Percentiles rank a stretch among this genome's conserved stretches.
Conservation (phyloP, 92 coral and sea anemone species). For the Umimayanthus chanpuru region DNA sequence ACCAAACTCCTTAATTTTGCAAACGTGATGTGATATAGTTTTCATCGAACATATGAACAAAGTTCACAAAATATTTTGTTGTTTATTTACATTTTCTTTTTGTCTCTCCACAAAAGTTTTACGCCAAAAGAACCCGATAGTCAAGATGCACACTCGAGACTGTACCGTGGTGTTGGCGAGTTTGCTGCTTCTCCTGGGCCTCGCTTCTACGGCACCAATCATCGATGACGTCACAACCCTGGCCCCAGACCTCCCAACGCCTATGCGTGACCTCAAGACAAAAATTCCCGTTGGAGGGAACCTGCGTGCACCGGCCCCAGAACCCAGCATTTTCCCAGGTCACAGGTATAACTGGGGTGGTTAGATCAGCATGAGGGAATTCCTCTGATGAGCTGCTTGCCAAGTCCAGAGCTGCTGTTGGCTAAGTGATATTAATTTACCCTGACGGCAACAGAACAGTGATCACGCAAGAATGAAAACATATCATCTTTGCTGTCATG, state of each 20-base stretch:
- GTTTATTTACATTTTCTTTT: background rate
- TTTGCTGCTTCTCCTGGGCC: background rate
- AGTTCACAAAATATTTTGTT: too few relatives aligned
- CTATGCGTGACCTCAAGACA: background rate
- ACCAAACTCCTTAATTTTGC: too few relatives aligned
- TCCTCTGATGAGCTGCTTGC: too few relatives aligned
- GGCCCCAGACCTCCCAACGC: background rate
- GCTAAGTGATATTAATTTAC: too few relatives aligned
- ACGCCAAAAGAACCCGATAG: background rate
- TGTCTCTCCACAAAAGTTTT: background rate
- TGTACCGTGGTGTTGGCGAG: background rate
- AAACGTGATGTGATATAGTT: too few relatives aligned
- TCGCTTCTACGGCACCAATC: slow-evolving; percentile 1
- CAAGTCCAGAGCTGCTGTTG: too few relatives aligned
- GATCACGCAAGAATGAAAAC: too few relatives aligned
- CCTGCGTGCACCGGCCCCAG: background rate
- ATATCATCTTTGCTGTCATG: too few relatives aligned
- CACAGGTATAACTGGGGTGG: background rate
- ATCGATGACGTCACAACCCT: background rate
- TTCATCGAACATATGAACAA: too few relatives aligned
- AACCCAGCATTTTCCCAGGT: background rate
- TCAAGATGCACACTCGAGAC: background rate
- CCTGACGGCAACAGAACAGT: too few relatives aligned
- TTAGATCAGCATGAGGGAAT: background rate
- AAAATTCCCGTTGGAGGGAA: background rate